phyloP scores from a whole-genome alignment of 2,888 invertebrate species.

The Venusia cambrica region DNA sequence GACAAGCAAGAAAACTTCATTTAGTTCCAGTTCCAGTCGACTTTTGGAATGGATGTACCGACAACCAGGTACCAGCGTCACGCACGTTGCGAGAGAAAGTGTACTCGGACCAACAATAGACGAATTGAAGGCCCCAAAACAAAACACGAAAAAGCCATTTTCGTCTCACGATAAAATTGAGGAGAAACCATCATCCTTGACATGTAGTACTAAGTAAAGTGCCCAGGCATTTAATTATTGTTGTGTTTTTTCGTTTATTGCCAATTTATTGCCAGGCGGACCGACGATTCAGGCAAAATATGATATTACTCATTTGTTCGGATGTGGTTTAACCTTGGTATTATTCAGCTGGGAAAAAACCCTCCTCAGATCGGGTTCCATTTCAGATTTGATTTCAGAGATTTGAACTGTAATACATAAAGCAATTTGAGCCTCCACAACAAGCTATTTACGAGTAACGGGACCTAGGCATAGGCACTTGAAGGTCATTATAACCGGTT shows the following conservation, averaged over 20 bases:
- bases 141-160: constrained; percentile 47
- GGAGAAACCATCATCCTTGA: constrained; percentile 40
- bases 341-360: constrained; percentile 1
- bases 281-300: constrained; percentile 11
- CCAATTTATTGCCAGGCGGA: constrained; percentile 23
- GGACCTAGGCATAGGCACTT: constrained; percentile 35
- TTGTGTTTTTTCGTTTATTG: constrained; percentile 28
- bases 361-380: background rate
- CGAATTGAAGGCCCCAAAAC: constrained; percentile 43
- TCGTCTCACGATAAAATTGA: constrained; percentile 33
- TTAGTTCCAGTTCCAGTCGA: constrained; percentile 27
- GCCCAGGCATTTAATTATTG: constrained; percentile 26
- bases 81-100: constrained; percentile 56
- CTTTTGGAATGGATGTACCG: constrained; percentile 20
- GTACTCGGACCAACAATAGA: constrained; percentile 50
- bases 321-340: constrained; percentile 6
- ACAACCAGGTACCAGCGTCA: constrained; percentile 40
- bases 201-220: constrained; percentile 34
- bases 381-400: constrained; percentile 8
- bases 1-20: constrained; percentile 23
- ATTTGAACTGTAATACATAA: constrained; percentile 1
- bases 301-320: constrained; percentile 17
- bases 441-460: constrained; percentile 30
- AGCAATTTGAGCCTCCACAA: constrained; percentile 11
- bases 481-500: constrained; percentile 62